Conservation (phyloP, 1,140 invertebrate species). For the Eupeodes corollae region DNA sequence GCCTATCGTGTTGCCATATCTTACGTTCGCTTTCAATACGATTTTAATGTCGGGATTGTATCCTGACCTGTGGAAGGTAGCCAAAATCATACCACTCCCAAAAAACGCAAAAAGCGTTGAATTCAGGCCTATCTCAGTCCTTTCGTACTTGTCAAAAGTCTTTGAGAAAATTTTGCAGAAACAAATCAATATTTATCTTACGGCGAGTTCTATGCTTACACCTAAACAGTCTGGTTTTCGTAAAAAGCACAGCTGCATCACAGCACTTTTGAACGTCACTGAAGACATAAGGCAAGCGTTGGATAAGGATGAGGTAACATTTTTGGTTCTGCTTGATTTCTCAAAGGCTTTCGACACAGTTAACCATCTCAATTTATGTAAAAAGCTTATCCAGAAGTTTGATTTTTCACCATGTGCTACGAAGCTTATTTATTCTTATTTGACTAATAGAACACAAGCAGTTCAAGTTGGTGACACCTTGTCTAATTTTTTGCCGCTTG, state of each 20-base stretch:
- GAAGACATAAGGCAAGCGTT: neutral
- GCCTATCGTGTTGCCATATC: neutral
- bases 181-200: neutral
- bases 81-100: neutral
- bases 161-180: neutral
- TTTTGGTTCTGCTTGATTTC: slow-evolving; percentile 7
- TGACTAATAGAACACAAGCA: neutral
- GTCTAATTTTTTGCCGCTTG: neutral
- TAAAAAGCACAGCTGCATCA: neutral
- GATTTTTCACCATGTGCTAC: neutral
- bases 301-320: slow-evolving; percentile 2
- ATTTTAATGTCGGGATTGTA: neutral
- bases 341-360: slow-evolving; percentile 14
- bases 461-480: neutral
- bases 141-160: neutral
- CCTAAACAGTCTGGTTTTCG: neutral
- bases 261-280: neutral
- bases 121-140: neutral
- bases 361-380: slow-evolving; percentile 1
- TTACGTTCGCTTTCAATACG: neutral
- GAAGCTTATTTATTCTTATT: neutral
- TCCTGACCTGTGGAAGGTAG: neutral
- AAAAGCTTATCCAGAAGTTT: neutral
- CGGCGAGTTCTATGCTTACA: neutral
- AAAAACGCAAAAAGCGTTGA: neutral